Percentiles rank a stretch among this genome's conserved stretches.
Conservation (phyloP, 1,140 invertebrate genomes). For the Mesaphorura yosii region DNA sequence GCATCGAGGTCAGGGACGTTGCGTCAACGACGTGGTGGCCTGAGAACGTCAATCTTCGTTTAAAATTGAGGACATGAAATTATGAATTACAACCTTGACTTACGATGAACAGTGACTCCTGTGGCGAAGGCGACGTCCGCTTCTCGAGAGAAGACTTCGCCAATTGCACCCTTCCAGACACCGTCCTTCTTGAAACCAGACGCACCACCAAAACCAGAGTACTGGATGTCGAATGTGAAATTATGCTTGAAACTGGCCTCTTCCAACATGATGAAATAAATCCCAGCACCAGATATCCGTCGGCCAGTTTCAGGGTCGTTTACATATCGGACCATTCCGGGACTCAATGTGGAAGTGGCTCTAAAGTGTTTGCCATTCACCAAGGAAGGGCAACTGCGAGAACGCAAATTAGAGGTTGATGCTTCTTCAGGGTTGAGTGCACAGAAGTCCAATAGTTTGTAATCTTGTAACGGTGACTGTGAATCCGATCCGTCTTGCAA, state of each 20-base stretch:
- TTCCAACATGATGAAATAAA: neutral
- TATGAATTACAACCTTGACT: neutral
- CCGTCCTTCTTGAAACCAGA: slow-evolving; percentile 1
- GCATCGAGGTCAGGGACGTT: neutral
- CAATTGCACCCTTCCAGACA: slow-evolving; percentile 1
- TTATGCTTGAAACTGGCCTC: neutral
- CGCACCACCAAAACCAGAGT: neutral
- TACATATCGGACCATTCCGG: neutral
- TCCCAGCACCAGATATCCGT: neutral
- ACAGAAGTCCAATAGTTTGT: too few species aligned
- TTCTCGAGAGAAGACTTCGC: neutral
- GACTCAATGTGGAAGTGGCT: neutral
- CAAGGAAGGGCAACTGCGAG: too few species aligned
- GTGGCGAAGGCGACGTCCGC: neutral
- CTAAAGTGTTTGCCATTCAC: too few species aligned
- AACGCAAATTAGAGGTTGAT: too few species aligned
- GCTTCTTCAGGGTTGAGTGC: too few species aligned
- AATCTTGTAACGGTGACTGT: too few species aligned
- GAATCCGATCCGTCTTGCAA: neutral
- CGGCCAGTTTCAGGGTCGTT: neutral
- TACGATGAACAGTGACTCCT: neutral
- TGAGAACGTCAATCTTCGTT: neutral
- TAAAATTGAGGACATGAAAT: neutral
- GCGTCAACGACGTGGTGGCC: neutral
- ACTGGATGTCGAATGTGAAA: neutral